Base-by-base conservation (phyloP, 1,140 invertebrate species). In the Helicoverpa zea region DNA sequence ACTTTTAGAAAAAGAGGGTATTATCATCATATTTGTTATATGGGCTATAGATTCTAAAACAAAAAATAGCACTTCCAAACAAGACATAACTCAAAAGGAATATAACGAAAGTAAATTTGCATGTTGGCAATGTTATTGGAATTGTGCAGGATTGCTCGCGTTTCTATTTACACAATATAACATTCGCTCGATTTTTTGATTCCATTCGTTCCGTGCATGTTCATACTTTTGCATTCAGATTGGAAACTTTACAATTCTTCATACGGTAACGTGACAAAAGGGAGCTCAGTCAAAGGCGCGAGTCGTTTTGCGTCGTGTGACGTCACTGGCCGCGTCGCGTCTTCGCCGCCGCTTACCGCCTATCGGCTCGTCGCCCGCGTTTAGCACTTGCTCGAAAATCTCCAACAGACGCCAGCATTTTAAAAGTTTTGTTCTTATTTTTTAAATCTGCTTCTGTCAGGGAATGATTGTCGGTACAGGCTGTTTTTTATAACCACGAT, bases 201-300 rank as follows among this genome's bases (percentile, higher is more conserved):
- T 75, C 58, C 10, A 75, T 75, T 51, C 43, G 43, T 63, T 70
- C 49, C 23, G 11, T 29, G 35, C 43, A 75, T 59, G 56, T 75
- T 59, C 35, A 52, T 49, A 61, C 30, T 47, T 47, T 66, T 49
- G 54, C 66, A 73, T 49, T 59, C 43, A 52, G 59, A 72, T 72
- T 72, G 66, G n/a, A 61, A 79, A 70, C 66, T 56, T 5, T 29
- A 68, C 59, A 81, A 76, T 81, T 75, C 73, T 54, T 64, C 49
- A 63, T 63, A 76, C 63, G 73, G 43, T 66, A 59, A 59, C 29
- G 29, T 66, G 30, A 81, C 72, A 76, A 76, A 68, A 76, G 70
- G 18, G 70, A 58, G 77, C 16, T 35, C 13, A 16, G 43, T 79
- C 76, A 83, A 80, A 83, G 77, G 64, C 72, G 59, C 59, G 70